A percentile compares a stretch with the other conserved stretches of the same genome.
Evolutionary conservation across 2,797 vertebrate species (phyloP).

Genomic region (Mormyrops attenuatus): DNA sequence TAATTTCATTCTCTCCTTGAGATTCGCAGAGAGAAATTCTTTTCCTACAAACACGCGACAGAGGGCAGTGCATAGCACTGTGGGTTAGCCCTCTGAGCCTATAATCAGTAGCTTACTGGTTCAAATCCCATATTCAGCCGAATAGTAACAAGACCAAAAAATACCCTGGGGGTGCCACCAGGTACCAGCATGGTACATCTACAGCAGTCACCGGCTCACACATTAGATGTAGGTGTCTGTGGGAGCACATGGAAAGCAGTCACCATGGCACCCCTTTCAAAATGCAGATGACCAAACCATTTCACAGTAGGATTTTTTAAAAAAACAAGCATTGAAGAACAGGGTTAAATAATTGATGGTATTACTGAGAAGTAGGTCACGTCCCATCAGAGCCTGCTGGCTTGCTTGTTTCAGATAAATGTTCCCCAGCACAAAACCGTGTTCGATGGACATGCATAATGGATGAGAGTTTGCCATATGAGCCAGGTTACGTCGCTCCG

Average conservation of each 20-base stretch:
- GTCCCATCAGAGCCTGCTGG: constrained; percentile 29
- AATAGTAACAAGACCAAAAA: not conserved
- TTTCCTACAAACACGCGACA: not conserved
- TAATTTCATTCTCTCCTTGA: constrained; percentile 35
- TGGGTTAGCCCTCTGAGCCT: not conserved
- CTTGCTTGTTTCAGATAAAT: constrained; percentile 36
- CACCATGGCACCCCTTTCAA: not conserved
- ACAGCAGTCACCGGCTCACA: not conserved
- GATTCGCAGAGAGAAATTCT: constrained; percentile 15
- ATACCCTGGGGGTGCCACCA: not conserved
- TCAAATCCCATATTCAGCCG: not conserved
- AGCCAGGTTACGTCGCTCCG: constrained; percentile 26
- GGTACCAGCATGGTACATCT: not conserved
- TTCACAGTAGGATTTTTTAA: constrained; percentile 4
- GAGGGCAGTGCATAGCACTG: not conserved
- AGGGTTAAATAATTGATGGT: constrained; percentile 28
- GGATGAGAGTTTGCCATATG: constrained; percentile 19
- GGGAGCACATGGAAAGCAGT: not conserved
- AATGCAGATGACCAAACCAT: not conserved
- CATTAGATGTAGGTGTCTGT: not conserved
- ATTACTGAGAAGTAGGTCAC: constrained; percentile 33
- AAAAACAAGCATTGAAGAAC: constrained; percentile 12
- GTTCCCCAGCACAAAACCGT: constrained; percentile 25
- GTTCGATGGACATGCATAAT: constrained; percentile 24
- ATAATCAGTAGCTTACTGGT: not conserved